phyloP scores from a whole-genome alignment of 2,797 vertebrate genomes.

The Neosalanx taihuensis region DNA sequence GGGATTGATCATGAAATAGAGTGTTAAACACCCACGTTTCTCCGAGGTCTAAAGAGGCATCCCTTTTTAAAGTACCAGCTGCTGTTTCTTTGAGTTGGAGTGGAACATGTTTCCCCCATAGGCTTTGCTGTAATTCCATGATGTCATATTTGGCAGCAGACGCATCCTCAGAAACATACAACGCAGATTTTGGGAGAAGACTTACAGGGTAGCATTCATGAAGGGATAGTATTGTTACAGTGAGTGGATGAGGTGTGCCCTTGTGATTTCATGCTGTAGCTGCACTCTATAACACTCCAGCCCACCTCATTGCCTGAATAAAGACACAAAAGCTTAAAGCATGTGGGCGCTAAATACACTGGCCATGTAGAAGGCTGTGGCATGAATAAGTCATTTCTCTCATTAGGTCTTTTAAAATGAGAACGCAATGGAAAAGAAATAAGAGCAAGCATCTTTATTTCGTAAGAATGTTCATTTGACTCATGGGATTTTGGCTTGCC shows the following conservation, averaged over 20 bases:
- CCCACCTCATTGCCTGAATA: too few species aligned
- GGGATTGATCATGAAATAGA: background rate
- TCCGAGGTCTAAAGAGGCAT: background rate
- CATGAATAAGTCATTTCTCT: slow-evolving; percentile 15
- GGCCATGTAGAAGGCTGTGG: background rate
- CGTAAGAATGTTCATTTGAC: too few species aligned
- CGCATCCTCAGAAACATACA: slow-evolving; percentile 37
- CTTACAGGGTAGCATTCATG: background rate
- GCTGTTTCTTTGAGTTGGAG: slow-evolving; percentile 1
- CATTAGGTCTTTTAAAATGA: too few species aligned
- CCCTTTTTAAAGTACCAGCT: background rate
- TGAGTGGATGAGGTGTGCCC: too few species aligned
- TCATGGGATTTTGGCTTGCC: too few species aligned
- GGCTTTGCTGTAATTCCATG: background rate
- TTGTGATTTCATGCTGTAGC: too few species aligned
- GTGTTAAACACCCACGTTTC: background rate
- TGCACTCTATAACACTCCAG: too few species aligned
- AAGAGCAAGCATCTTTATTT: too few species aligned
- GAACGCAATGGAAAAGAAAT: too few species aligned
- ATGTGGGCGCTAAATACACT: too few species aligned
- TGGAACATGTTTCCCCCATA: slow-evolving; percentile 5
- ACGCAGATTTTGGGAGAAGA: slow-evolving; percentile 27
- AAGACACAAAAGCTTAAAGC: too few species aligned
- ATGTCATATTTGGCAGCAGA: slow-evolving; percentile 5
- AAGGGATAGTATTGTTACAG: too few species aligned